Base-by-base conservation (phyloP, 2,888 invertebrate genomes). In the Monopis laevigella region DNA sequence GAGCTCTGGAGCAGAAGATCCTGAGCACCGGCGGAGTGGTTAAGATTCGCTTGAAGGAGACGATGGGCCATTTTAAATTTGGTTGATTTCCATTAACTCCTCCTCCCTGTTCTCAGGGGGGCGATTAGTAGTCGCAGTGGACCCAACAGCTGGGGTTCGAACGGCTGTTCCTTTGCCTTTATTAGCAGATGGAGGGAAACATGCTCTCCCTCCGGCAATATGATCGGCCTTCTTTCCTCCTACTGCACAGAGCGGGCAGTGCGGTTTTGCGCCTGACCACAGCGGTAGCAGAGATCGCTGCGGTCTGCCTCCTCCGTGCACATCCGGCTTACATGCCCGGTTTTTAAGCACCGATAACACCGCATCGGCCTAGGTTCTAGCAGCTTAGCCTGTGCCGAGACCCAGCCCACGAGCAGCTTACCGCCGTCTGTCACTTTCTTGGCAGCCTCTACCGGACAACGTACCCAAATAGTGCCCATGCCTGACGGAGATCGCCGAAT, bases 1-100 rank as follows among this genome's bases (percentile, higher is more conserved):
- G 42, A 35, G 16, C 32, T 34, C 38, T 45, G 39, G 13, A 39
- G 27, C n/a, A 39, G 14, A 3, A 39, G 13, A 14, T 39, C 39
- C 39, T 36, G 36, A n/a, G 36, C 36, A 3, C 36, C 7, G 11
- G 36, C 36, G 13, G 17, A 36, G 36, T 36, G 39, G 39, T 39
- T 39, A 8, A 36, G n/a, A 36, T 36, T 36, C 19, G 10, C 21
- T 36, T 36, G 36, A 11, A 36, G 19, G 19, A 34, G 7, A 13
- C n/a, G 13, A 5, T 8, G 29, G 5, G 29, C n/a, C 5, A 4
- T 13, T 13, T 17, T 32, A 13, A 4, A 10, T 10, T 6, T 21
- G 18, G 11, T 11, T 11, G 2, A 2, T 5, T 19, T 3, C 21
- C 18, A 5, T 11, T 11, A 3, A 6, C 19, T 36, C 19, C 4